phyloP scores from a whole-genome alignment of 2,113 vertebrate species.

The Nothoprocta pentlandii region DNA sequence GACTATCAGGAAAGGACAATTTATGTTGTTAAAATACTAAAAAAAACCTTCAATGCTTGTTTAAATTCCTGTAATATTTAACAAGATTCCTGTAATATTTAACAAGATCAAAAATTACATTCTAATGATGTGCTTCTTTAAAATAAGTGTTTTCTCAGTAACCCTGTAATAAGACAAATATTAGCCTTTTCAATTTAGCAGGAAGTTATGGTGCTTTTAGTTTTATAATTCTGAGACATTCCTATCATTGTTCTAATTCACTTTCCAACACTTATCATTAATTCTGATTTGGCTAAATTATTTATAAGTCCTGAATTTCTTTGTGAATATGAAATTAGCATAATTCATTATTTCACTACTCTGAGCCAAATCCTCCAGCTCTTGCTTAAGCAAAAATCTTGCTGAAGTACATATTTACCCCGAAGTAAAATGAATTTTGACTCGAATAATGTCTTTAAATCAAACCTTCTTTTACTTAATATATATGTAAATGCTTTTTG shows the following conservation, averaged over 20 bases:
- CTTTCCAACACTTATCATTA: neutral
- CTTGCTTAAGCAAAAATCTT: neutral
- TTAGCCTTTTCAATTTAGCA: neutral
- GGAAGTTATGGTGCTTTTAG: neutral
- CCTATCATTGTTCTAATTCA: neutral
- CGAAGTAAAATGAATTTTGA: neutral
- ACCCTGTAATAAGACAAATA: neutral
- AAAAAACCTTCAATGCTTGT: neutral
- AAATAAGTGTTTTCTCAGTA: neutral
- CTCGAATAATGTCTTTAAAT: neutral
- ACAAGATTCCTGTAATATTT: neutral
- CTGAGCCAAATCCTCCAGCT: neutral
- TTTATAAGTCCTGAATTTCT: neutral
- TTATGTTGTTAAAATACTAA: neutral
- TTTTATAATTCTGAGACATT: neutral
- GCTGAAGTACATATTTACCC: neutral
- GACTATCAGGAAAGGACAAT: neutral
- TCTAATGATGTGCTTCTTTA: neutral
- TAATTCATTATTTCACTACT: conserved; percentile 20
- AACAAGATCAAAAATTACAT: accelerated
- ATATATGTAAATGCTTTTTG: neutral
- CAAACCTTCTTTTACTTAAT: neutral
- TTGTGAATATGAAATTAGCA: neutral
- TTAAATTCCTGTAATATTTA: neutral
- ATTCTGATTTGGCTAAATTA: conserved; percentile 25